Conservation (phyloP, 2,888 invertebrate genomes). For the Nomada ruficornis region DNA sequence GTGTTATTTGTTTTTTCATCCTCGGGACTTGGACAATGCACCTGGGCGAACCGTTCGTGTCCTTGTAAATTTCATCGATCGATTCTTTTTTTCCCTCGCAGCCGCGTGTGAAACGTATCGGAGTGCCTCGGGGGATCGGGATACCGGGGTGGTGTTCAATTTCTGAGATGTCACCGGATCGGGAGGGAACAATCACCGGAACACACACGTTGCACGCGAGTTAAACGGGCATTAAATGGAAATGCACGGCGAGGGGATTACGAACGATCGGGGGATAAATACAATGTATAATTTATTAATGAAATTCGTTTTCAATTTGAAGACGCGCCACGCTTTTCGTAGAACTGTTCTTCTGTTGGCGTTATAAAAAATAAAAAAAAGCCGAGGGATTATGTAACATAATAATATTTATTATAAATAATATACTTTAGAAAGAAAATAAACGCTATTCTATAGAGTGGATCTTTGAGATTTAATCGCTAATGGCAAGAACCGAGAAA, state of each 20-base stretch:
- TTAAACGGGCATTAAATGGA: constrained; percentile 31
- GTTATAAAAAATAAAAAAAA: not conserved
- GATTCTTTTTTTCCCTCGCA: not conserved
- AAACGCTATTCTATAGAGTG: not conserved
- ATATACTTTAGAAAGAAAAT: constrained; percentile 34
- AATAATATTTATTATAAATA: constrained; percentile 34
- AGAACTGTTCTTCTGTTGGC: not conserved
- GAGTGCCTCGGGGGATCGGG: not conserved
- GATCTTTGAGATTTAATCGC: constrained; percentile 14
- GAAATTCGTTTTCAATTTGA: constrained; percentile 5
- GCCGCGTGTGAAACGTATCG: constrained; percentile 4
- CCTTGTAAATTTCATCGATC: constrained; percentile 8
- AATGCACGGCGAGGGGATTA: constrained; percentile 28
- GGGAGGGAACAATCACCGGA: constrained; percentile 33
- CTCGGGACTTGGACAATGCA: too few species aligned
- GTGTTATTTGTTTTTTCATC: too few species aligned
- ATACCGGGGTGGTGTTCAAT: constrained; percentile 17
- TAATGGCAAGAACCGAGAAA: constrained; percentile 14
- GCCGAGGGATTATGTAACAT: constrained; percentile 6
- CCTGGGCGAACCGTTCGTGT: not conserved
- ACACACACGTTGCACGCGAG: constrained; percentile 40
- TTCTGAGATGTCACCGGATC: constrained; percentile 32
- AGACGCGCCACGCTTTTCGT: not conserved
- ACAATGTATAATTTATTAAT: constrained; percentile 26
- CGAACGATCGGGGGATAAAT: constrained; percentile 12